Evolutionary conservation across 2,888 invertebrate species (phyloP), one percentile per base, ranked within the genome.

Genomic region (Idaea straminata): DNA sequence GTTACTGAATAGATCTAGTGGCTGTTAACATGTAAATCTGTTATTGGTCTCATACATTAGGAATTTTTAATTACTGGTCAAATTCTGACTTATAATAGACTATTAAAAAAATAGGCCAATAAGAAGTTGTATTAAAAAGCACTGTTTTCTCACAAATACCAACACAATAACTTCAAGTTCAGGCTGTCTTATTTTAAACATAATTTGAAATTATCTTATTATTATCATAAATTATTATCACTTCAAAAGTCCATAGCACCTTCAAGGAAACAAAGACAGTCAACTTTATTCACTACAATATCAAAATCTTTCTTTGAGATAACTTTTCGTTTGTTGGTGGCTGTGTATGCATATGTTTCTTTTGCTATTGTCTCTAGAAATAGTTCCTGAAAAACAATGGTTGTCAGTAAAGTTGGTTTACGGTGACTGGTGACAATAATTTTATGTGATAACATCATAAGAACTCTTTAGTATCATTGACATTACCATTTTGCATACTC

Each of bases 201-300:
- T 13, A 57, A 38, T 58, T 61, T 61, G 60, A 58, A 25, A 59
- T 66, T 59, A 34, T 5, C 57, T n/a, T n/a, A n/a, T n/a, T n/a
- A n/a, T n/a, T n/a, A n/a, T n/a, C n/a, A n/a, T n/a, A n/a, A n/a
- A n/a, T n/a, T n/a, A n/a, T n/a, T 64, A 7, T 16, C 58, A 57
- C 63, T 62, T 79, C 68, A 92, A 74, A 92, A 95, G 84, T 95
- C 95, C 88, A 96, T 93, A 70, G 96, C 95, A 69, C 97, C 98
- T 83, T 98, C 98, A 61, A 98, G 88, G 84, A 98, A 98, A 81
- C 96, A 95, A 61, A 98, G 92, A 65, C 96, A 95, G 77, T 97
- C 96, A 3, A 96, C 95, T 76, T 95, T 95, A 67, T 96, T 95
- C 70, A 98, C 95, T 7, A 96, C 96, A 70, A 94, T 91, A 77